Evolutionary conservation across 2,888 invertebrate genomes (phyloP).

Genomic region (Pollenia amentaria): DNA sequence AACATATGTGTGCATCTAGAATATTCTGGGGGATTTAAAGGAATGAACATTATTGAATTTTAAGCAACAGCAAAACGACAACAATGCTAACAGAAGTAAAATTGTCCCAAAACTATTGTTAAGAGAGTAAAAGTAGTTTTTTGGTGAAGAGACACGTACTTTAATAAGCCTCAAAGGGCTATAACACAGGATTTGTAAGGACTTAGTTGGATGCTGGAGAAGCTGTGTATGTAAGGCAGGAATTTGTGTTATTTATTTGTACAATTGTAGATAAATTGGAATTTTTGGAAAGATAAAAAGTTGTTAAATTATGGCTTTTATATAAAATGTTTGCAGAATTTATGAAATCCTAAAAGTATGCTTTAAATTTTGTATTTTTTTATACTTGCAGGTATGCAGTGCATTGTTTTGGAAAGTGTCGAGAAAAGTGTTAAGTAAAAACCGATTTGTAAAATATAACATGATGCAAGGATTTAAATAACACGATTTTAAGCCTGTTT

Average conservation of each 20-base stretch:
- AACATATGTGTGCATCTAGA: slow-evolving; percentile 54
- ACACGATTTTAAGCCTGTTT: slow-evolving; percentile 38
- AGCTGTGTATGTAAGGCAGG: not conserved
- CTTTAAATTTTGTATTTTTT: slow-evolving; percentile 9
- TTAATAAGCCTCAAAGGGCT: slow-evolving; percentile 70
- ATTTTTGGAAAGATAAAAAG: slow-evolving; percentile 58
- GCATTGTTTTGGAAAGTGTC: not conserved
- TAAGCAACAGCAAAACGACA: slow-evolving; percentile 34
- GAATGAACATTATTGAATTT: slow-evolving; percentile 72
- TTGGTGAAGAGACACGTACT: slow-evolving; percentile 60
- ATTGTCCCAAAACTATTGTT: slow-evolving; percentile 70
- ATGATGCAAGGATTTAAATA: slow-evolving; percentile 25
- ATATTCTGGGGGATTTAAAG: slow-evolving; percentile 53
- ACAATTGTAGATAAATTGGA: slow-evolving; percentile 64
- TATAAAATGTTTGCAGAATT: slow-evolving; percentile 50
- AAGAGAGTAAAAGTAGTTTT: slow-evolving; percentile 50
- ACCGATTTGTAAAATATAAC: not conserved
- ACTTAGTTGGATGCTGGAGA: slow-evolving; percentile 14
- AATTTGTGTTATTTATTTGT: slow-evolving; percentile 39
- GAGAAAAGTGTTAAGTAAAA: slow-evolving; percentile 18
- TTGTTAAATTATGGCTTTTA: slow-evolving; percentile 67
- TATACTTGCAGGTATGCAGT: slow-evolving; percentile 2
- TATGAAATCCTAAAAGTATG: slow-evolving; percentile 43
- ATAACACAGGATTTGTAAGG: slow-evolving; percentile 50
- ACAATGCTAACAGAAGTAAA: slow-evolving; percentile 37